Conservation (phyloP, 1,140 invertebrate genomes). For the Trachymyrmex cornetzi region DNA sequence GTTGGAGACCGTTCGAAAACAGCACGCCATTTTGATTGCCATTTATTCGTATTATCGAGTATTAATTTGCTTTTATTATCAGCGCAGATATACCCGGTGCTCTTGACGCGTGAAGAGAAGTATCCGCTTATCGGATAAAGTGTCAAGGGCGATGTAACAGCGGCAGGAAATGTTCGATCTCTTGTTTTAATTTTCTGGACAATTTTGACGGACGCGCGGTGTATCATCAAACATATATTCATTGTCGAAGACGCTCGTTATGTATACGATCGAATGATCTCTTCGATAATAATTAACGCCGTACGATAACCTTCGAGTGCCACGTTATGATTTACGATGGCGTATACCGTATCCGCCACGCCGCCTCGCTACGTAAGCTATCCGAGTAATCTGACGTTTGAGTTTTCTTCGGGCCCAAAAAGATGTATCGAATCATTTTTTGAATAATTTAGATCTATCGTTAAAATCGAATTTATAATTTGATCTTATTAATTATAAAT, state of each 20-base stretch:
- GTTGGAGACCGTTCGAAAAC: slow-evolving; percentile 19
- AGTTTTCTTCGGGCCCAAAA: neutral
- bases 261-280: slow-evolving; percentile 48
- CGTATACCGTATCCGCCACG: slow-evolving; percentile 1
- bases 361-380: neutral
- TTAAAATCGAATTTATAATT: neutral
- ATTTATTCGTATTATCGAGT: slow-evolving; percentile 38
- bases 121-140: slow-evolving; percentile 54
- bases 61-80: slow-evolving; percentile 62
- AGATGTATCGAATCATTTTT: neutral
- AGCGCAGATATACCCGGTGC: slow-evolving; percentile 32
- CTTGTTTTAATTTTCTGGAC: neutral
- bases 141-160: slow-evolving; percentile 57
- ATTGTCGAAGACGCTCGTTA: slow-evolving; percentile 2
- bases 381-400: neutral
- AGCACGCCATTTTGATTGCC: slow-evolving; percentile 48
- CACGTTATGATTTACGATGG: slow-evolving; percentile 51
- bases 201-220: neutral
- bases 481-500: neutral
- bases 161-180: slow-evolving; percentile 15
- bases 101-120: slow-evolving; percentile 37
- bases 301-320: slow-evolving; percentile 69
- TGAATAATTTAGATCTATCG: neutral
- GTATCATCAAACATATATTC: too few relatives aligned
- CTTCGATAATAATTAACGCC: slow-evolving; percentile 54